Evolutionary conservation across 2,797 vertebrate genomes (phyloP).

Genomic region (Anguilla megastoma): DNA sequence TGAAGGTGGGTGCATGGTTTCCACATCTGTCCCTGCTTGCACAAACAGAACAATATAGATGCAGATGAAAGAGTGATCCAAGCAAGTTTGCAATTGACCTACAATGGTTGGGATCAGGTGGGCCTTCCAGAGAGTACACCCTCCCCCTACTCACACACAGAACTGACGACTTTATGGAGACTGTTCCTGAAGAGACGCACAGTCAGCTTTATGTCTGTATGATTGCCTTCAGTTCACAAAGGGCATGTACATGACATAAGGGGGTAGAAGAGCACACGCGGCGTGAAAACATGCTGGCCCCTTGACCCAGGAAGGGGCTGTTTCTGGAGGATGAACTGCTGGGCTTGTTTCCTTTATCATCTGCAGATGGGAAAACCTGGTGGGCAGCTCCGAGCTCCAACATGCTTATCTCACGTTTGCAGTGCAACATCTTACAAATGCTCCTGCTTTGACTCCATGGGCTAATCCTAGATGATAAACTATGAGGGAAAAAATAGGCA

Average conservation of each 20-base stretch:
- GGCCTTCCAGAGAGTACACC: no score
- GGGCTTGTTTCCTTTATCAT: constrained; percentile 1
- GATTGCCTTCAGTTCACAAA: neutral
- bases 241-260: neutral
- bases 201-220: no score
- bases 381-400: neutral
- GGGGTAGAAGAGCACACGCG: neutral
- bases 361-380: neutral
- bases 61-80: neutral
- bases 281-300: neutral
- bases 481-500: neutral
- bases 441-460: neutral
- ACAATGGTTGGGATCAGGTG: no score
- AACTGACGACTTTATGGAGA: no score
- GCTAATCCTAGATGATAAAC: neutral
- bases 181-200: no score
- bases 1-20: no score
- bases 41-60: neutral
- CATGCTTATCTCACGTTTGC: neutral
- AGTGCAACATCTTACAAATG: neutral
- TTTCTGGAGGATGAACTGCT: neutral
- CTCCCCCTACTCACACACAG: no score
- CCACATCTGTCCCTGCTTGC: no score
- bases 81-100: neutral
- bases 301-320: neutral